Evolutionary conservation across 64 coral and sea anemone species (phyloP).

Genomic region (Astreopora myriophthalma): DNA sequence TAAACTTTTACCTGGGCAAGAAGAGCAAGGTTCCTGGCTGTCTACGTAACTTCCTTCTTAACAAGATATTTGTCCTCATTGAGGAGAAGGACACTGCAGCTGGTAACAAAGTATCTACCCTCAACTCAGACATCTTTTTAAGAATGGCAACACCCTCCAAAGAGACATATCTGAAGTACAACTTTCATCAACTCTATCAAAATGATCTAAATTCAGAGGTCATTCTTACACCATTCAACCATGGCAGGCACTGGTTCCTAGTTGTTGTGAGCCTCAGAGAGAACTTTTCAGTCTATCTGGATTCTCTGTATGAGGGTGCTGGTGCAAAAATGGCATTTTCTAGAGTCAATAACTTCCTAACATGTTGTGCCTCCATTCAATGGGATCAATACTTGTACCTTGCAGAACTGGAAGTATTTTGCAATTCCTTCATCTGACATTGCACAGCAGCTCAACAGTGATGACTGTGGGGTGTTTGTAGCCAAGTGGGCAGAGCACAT

Average conservation of each 20-base stretch:
- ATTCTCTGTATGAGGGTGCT: constrained; percentile 60
- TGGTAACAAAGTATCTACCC: constrained; percentile 41
- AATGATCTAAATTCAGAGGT: constrained; percentile 38
- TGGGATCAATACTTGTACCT: too few relatives aligned
- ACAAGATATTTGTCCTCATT: background rate
- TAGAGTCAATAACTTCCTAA: too few relatives aligned
- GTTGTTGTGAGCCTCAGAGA: constrained; percentile 7
- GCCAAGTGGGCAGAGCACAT: too few relatives aligned
- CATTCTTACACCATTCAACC: constrained; percentile 67
- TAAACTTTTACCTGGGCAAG: background rate
- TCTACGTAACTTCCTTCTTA: constrained; percentile 11
- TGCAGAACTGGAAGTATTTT: too few relatives aligned
- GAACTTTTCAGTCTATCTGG: constrained; percentile 46
- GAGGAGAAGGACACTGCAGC: constrained; percentile 16
- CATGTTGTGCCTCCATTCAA: too few relatives aligned
- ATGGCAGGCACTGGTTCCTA: constrained; percentile 57
- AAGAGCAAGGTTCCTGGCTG: background rate
- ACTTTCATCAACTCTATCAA: constrained; percentile 42
- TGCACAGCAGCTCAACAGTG: too few relatives aligned
- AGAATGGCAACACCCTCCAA: constrained; percentile 48
- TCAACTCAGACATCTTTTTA: constrained; percentile 67
- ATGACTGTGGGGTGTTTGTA: too few relatives aligned
- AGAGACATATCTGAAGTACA: constrained; percentile 33
- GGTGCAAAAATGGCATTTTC: constrained; percentile 48
- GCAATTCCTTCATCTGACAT: too few relatives aligned